phyloP scores from a whole-genome alignment of 2,113 vertebrate genomes.

The Scytalopus superciliaris region DNA sequence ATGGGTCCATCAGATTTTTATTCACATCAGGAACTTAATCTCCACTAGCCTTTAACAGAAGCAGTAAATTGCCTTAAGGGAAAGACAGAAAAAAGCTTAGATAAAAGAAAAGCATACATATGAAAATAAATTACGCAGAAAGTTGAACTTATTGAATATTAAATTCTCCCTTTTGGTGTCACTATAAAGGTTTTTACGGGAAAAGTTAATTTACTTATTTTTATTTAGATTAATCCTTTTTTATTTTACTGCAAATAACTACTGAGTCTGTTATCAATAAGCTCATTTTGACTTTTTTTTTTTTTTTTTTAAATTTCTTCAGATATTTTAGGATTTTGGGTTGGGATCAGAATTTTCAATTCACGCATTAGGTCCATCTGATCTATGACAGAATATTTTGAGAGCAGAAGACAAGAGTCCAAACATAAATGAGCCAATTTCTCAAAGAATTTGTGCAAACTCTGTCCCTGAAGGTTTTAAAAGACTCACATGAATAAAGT shows the following conservation, averaged over 20 bases:
- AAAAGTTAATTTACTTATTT: background rate
- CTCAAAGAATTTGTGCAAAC: background rate
- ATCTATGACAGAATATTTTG: background rate
- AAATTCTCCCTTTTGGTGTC: background rate
- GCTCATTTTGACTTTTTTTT: background rate
- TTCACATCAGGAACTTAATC: background rate
- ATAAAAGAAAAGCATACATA: background rate
- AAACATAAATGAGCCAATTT: background rate
- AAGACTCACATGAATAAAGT: background rate
- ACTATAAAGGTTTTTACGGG: background rate
- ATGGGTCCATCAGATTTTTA: background rate
- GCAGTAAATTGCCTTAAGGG: background rate
- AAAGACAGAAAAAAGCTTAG: background rate
- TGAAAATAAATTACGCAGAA: background rate
- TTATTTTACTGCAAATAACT: background rate
- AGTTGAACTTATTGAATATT: background rate
- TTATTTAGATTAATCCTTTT: background rate
- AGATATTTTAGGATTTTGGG: background rate
- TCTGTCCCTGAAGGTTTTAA: background rate
- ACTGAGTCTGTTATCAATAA: background rate
- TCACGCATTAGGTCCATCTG: background rate
- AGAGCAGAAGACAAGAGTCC: background rate
- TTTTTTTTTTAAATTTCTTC: background rate
- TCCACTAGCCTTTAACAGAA: background rate
- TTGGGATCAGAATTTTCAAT: background rate